These are phyloP conservation scores for Papilio machaon DNA, from an alignment of 1,140 invertebrate genomes.

Conservation along the genomic window DNA sequence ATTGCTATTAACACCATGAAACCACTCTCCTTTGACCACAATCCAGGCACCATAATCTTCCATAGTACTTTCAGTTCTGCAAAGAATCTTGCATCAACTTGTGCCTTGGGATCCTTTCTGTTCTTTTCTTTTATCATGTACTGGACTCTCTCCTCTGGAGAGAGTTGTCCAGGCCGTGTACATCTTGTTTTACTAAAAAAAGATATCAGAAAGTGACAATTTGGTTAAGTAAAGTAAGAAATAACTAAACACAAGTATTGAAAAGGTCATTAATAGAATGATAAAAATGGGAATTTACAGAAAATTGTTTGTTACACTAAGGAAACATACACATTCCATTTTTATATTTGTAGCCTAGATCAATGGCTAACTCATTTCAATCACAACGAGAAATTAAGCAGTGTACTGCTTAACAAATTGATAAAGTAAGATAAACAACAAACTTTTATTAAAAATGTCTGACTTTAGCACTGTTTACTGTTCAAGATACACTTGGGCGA, in stretches of 20 bases:
- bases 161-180: constrained; percentile 50
- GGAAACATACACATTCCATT: too few species aligned
- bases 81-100: constrained; percentile 93
- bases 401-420: too few species aligned
- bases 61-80: constrained; percentile 89
- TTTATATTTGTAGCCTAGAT: too few species aligned
- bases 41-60: constrained; percentile 92
- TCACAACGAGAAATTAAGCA: too few species aligned
- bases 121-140: constrained; percentile 89
- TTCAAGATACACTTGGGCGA: too few species aligned
- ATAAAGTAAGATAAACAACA: too few species aligned
- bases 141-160: constrained; percentile 86
- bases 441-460: too few species aligned
- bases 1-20: constrained; percentile 91
- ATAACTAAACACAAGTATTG: background rate
- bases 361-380: too few species aligned
- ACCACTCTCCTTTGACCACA: constrained; percentile 88
- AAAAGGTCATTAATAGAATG: too few species aligned
- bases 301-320: too few species aligned
- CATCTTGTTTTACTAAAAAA: constrained; percentile 58
- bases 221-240: background rate
- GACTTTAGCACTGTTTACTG: too few species aligned
- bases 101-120: constrained; percentile 87
- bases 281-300: too few species aligned
- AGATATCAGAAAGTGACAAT: constrained; percentile 38